These are phyloP conservation scores for Conus ventricosus DNA, from an alignment of 1,140 invertebrate species.

Conservation along the genomic window DNA sequence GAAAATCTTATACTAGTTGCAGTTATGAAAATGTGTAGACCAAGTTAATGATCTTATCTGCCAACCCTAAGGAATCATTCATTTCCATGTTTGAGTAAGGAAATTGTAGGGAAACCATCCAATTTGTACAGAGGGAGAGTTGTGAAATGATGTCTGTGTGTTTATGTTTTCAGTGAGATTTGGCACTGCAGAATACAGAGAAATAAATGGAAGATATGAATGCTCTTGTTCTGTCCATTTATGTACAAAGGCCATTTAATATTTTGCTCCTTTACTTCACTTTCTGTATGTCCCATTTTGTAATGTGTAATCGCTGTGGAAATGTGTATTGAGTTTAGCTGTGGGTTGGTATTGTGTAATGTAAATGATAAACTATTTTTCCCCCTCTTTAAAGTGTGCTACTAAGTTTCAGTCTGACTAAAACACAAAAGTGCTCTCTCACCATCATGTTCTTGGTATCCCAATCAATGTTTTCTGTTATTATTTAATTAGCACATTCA, in stretches of 20 bases:
- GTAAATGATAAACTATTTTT: not conserved
- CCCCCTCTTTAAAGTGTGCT: not conserved
- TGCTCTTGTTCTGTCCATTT: slow-evolving; percentile 35
- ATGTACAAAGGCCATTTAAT: slow-evolving; percentile 38
- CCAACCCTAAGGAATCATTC: not conserved
- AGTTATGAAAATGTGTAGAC: not conserved
- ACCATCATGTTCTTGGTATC: not conserved
- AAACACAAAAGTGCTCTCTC: slow-evolving; percentile 25
- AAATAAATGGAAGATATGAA: slow-evolving; percentile 32
- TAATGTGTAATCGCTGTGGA: slow-evolving; percentile 35
- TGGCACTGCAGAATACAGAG: slow-evolving; percentile 20
- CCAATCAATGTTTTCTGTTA: not conserved
- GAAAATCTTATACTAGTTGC: not conserved
- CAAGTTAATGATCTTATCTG: not conserved
- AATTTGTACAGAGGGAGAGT: slow-evolving; percentile 22
- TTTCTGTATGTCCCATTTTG: slow-evolving; percentile 28
- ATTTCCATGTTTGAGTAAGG: slow-evolving; percentile 12
- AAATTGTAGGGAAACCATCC: slow-evolving; percentile 24
- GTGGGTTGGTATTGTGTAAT: slow-evolving; percentile 40
- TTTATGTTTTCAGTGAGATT: slow-evolving; percentile 24
- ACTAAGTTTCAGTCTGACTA: not conserved
- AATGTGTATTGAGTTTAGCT: slow-evolving; percentile 28
- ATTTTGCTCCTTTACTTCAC: slow-evolving; percentile 32
- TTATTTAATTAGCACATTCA: slow-evolving; percentile 17
- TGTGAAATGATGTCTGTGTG: slow-evolving; percentile 27